Base-by-base conservation (phyloP, 2,797 vertebrate species). In the Spondyliosoma cantharus region DNA sequence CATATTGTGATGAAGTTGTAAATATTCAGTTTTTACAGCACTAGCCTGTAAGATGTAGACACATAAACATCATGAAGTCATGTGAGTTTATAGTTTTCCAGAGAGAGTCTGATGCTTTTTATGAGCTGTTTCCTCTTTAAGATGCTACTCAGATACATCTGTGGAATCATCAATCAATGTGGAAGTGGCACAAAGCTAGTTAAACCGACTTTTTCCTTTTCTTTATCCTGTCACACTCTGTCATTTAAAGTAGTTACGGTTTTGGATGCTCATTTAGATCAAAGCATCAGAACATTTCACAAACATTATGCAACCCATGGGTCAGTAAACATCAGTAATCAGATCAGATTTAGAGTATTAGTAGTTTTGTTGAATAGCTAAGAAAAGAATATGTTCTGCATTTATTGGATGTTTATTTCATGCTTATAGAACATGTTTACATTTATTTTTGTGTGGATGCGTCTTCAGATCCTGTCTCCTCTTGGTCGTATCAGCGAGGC, bases 401-500 rank as follows among this genome's bases (percentile, higher is more conserved):
- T 60, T 60, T 60, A 20, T 48, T 9, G 24, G 3, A 29, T 70
- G 43, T 27, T 48, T 17, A 27, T n/a, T 22, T 0, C 20, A 3
- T 48, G 24, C 49, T 46, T 20, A 0, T 17, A 2, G 14, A 27
- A 25, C 0, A 59, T 20, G 22, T 7, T 12, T 60, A 2, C 24
- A 1, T 63, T 15, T 11, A 15, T 69, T 45, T 2, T 37, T 58
- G 17, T 78, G 56, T 75, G 11, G 45, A n/a, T 87, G 11, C 76
- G 0, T 82, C 82, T 74, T 14, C 79, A 99, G 98, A 98, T 99
- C 87, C 85, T 99, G 76, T 99, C 98, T 70, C 97, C 98, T 37
- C 88, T 99, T 86, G 98, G 97, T 17, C 96, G 97, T 29, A 97
- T 98, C 88, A 97, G 94, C n/a, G 98, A 99, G 86, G 98, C 97